Evolutionary conservation across 2,797 vertebrate genomes (phyloP).

Genomic region (Urocyon cinereoargenteus): DNA sequence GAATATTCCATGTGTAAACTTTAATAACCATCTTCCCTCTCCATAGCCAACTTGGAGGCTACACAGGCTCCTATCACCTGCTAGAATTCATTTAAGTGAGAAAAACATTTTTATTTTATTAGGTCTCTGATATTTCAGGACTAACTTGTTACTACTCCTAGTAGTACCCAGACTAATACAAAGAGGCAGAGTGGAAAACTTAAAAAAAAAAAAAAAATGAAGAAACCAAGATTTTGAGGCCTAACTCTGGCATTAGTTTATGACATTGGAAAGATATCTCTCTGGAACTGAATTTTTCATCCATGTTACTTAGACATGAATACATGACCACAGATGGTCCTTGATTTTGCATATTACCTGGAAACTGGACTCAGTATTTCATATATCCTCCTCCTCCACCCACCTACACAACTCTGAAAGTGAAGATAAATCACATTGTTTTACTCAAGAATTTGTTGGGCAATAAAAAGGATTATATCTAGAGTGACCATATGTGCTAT

Average conservation of each 20-base stretch:
- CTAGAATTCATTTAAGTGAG: neutral
- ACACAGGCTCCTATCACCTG: neutral
- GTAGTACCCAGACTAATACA: neutral
- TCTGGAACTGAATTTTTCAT: constrained; percentile 1
- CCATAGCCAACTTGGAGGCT: neutral
- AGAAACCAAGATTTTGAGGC: neutral
- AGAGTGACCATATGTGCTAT: neutral
- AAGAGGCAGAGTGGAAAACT: neutral
- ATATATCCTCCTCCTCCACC: neutral
- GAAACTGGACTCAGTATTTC: neutral
- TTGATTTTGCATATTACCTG: neutral
- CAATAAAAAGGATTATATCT: neutral
- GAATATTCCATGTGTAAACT: neutral
- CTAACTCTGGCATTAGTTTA: neutral
- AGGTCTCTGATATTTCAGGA: neutral
- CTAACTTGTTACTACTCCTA: neutral
- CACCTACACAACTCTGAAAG: neutral
- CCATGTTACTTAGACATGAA: neutral
- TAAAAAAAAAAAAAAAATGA: constrained; percentile 15
- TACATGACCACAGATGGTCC: neutral
- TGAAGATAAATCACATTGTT: neutral
- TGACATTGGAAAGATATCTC: neutral
- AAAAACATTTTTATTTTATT: neutral
- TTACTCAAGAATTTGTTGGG: neutral
- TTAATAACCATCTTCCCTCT: neutral